phyloP scores from a whole-genome alignment of 2,797 vertebrate genomes.

The Cyprinodon diabolis region DNA sequence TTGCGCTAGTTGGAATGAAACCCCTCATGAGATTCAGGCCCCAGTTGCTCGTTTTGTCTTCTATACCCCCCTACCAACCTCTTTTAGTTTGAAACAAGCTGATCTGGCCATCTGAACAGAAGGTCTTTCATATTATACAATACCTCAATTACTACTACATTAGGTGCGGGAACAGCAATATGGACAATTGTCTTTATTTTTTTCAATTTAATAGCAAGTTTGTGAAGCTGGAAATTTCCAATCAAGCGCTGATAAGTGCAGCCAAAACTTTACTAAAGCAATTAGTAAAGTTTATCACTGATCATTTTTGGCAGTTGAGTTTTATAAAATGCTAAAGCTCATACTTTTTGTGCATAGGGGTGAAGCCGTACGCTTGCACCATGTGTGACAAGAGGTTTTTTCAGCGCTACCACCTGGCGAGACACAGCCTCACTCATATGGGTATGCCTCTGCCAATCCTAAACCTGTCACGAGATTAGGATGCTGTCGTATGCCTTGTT shows the following conservation, averaged over 20 bases:
- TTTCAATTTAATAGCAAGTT: constrained; percentile 58
- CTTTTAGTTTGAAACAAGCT: constrained; percentile 20
- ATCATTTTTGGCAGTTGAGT: constrained; percentile 83
- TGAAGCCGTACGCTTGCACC: constrained; percentile 85
- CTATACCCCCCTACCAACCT: constrained; percentile 16
- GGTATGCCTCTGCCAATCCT: constrained; percentile 79
- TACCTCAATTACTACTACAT: constrained; percentile 17
- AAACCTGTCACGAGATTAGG: constrained; percentile 69
- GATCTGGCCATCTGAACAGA: constrained; percentile 15
- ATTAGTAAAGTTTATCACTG: constrained; percentile 76
- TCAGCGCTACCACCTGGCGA: constrained; percentile 84
- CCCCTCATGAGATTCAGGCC: constrained; percentile 11
- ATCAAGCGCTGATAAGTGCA: constrained; percentile 70
- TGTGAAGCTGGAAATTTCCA: constrained; percentile 45
- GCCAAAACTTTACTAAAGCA: constrained; percentile 76
- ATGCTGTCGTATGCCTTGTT: constrained; percentile 61
- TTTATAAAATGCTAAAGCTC: constrained; percentile 73
- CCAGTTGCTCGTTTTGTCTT: constrained; percentile 27
- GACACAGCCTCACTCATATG: constrained; percentile 85
- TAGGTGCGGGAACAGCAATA: constrained; percentile 14
- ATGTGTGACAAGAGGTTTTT: constrained; percentile 86
- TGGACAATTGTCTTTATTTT: constrained; percentile 13
- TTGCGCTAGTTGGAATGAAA: constrained; percentile 25
- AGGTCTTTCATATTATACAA: constrained; percentile 19
- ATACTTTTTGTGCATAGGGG: constrained; percentile 82